Evolutionary conservation across 2,113 vertebrate species (phyloP).

Genomic region (Butorides virescens): DNA sequence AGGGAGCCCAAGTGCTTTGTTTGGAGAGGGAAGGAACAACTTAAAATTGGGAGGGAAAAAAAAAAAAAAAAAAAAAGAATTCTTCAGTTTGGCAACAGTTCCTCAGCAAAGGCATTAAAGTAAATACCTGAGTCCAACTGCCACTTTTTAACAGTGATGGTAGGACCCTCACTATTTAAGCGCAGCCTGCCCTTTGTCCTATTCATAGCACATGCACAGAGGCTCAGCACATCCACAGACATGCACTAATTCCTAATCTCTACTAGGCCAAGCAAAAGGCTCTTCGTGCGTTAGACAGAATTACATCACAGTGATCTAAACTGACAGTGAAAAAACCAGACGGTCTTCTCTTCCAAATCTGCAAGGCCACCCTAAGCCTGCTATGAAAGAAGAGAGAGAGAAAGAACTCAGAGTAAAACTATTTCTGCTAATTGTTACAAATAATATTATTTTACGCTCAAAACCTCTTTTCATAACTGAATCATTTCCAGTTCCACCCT

Average conservation of each 20-base stretch:
- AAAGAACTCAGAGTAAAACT: neutral
- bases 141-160: neutral
- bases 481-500: neutral
- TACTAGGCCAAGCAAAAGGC: slow-evolving; percentile 51
- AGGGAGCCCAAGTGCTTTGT: neutral
- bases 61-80: neutral
- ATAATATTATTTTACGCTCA: slow-evolving; percentile 2
- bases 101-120: neutral
- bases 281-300: slow-evolving; percentile 48
- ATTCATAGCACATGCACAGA: slow-evolving; percentile 25
- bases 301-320: slow-evolving; percentile 52
- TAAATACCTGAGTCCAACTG: neutral
- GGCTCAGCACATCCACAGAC: slow-evolving; percentile 41
- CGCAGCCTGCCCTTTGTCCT: slow-evolving; percentile 39
- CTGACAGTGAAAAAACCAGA: slow-evolving; percentile 52
- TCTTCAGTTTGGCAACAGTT: neutral
- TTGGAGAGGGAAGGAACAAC: neutral
- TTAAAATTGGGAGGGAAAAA: neutral
- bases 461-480: neutral
- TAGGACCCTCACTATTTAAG: neutral
- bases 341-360: slow-evolving; percentile 44
- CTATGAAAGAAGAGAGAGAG: slow-evolving; percentile 6
- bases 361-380: slow-evolving; percentile 29
- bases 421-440: neutral
- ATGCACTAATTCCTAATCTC: slow-evolving; percentile 64